Evolutionary conservation across 2,113 vertebrate genomes (phyloP).

Genomic region (Phrynocephalus versicolor): DNA sequence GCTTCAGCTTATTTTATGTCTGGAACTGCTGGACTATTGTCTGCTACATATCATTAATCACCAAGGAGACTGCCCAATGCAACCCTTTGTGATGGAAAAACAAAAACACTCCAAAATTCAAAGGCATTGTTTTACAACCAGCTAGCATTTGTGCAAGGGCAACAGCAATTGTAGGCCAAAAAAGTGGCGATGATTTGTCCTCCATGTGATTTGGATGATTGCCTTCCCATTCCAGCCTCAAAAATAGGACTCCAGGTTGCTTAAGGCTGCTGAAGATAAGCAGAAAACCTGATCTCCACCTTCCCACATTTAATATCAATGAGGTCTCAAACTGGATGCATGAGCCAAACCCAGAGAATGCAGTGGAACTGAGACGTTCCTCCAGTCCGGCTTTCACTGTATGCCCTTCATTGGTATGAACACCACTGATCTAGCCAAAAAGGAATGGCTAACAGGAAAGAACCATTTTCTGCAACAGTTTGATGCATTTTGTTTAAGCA

Average conservation of each 20-base stretch:
- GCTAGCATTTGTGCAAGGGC: not conserved
- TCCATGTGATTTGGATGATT: not conserved
- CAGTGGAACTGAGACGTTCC: not conserved
- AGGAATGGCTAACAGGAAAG: too few relatives aligned
- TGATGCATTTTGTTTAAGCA: not conserved
- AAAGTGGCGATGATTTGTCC: not conserved
- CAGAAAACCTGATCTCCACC: not conserved
- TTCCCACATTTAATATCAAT: not conserved
- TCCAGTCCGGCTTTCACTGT: not conserved
- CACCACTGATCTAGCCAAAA: not conserved
- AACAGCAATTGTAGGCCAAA: slow-evolving; percentile 1
- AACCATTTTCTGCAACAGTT: not conserved
- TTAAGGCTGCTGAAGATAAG: not conserved
- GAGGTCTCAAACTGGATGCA: not conserved
- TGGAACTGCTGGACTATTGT: not conserved
- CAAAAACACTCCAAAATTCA: not conserved
- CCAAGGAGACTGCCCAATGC: not conserved
- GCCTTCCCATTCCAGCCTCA: too few relatives aligned
- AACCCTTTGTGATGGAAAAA: not conserved
- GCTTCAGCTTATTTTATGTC: slow-evolving; percentile 25
- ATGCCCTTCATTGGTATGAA: not conserved
- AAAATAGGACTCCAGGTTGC: not conserved
- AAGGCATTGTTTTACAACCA: not conserved
- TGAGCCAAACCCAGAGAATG: too few relatives aligned
- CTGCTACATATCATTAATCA: slow-evolving; percentile 12